Conservation (phyloP, 92 coral and sea anemone genomes). For the Plumapathes pennacea region DNA sequence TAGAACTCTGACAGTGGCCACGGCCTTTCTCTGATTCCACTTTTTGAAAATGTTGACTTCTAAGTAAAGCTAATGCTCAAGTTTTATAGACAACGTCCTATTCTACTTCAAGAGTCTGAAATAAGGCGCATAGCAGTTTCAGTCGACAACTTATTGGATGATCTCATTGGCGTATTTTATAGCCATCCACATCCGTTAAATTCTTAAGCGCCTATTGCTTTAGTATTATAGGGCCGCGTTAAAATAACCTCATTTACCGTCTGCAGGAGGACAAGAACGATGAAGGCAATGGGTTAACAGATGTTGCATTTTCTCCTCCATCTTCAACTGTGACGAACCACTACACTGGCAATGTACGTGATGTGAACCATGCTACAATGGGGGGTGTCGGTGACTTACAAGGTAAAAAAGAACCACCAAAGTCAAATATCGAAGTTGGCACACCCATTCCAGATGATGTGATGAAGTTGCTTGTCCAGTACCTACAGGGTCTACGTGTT, state of each 20-base stretch:
- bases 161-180: too few species aligned
- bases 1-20: too few species aligned
- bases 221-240: too few species aligned
- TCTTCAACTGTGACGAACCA: background rate
- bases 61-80: too few species aligned
- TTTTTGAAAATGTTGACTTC: too few species aligned
- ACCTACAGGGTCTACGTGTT: constrained; percentile 30
- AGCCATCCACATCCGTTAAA: too few species aligned
- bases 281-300: background rate
- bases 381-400: background rate
- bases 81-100: too few species aligned
- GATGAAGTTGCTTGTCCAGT: constrained; percentile 54
- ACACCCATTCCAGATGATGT: constrained; percentile 53
- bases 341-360: background rate
- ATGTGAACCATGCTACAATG: background rate
- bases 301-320: background rate
- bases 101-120: too few species aligned
- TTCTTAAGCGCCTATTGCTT: too few species aligned
- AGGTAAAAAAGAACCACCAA: background rate
- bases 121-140: too few species aligned
- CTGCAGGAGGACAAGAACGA: background rate
- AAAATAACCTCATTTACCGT: background rate
- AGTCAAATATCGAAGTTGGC: constrained; percentile 4
- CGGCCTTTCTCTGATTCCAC: too few species aligned
- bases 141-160: too few species aligned